phyloP scores from a whole-genome alignment of 1,140 invertebrate genomes.

The Saxidomus purpurata region DNA sequence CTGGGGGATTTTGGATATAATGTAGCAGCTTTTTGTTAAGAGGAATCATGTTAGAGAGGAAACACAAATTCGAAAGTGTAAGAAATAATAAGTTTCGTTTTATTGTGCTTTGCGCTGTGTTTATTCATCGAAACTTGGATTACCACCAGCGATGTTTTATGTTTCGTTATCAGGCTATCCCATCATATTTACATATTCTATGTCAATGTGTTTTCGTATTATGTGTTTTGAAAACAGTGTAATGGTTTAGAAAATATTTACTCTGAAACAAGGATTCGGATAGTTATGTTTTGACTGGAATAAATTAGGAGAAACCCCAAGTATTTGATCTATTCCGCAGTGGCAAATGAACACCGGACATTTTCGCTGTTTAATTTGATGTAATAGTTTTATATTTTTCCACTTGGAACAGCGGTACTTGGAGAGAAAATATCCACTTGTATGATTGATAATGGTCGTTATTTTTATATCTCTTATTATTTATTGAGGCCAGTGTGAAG shows the following conservation, averaged over 20 bases:
- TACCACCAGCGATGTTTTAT: constrained; percentile 16
- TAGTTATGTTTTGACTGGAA: too few relatives aligned
- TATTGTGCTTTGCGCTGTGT: background rate
- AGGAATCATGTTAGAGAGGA: background rate
- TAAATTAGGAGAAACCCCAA: too few relatives aligned
- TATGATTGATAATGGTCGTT: constrained; percentile 27
- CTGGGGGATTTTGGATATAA: constrained; percentile 24
- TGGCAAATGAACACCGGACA: background rate
- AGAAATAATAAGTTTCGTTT: background rate
- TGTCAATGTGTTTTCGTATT: background rate
- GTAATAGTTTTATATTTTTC: background rate
- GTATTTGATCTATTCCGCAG: background rate
- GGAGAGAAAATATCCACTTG: background rate
- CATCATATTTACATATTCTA: background rate
- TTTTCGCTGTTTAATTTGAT: constrained; percentile 23
- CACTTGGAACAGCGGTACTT: background rate
- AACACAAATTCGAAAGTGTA: background rate
- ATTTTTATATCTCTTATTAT: constrained; percentile 53
- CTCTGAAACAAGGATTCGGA: too few relatives aligned
- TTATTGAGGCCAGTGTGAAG: background rate
- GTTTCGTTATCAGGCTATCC: background rate
- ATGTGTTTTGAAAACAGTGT: background rate
- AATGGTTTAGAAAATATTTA: too few relatives aligned
- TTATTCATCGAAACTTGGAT: background rate
- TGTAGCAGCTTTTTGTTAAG: background rate